Evolutionary conservation across 2,797 vertebrate species (phyloP), one percentile per base, ranked within the genome.

Genomic region (Rallus crepitans): DNA sequence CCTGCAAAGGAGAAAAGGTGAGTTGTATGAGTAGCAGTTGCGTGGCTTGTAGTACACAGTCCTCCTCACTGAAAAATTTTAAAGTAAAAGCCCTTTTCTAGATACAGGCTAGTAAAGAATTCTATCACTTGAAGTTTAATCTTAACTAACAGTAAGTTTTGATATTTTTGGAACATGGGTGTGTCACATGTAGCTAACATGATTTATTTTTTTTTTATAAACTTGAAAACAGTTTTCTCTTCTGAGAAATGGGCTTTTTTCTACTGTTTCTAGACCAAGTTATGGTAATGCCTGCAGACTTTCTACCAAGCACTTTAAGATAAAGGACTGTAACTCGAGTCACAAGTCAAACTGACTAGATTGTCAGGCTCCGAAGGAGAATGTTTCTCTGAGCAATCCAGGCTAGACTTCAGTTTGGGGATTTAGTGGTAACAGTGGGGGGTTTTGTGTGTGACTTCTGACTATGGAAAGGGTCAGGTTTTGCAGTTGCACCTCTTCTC

Each of bases 1-100:
- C 53, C 76, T 61, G 37, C 68, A 77, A 79, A 93, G 33, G 48
- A 89, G 45, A n/a, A 70, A 61, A 92, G 82, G 57, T 89, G 53
- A 83, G 76, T 57, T 56, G 9, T 52, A 10, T 4, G 11, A 84
- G 50, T 39, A 79, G 82, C 35, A 27, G 45, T 11, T 72, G 11
- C 16, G 15, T 70, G n/a, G 21, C 72, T 73, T 60, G 33, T 47
- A 53, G 57, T 45, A 13, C 12, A 3, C 4, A 12, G 42, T 52
- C 16, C 6, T 65, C 56, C 20, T 70, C 61, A 27, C 8, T n/a
- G 24, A 75, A 35, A 40, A 1, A 14, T 31, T 35, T 31, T 55
- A 70, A 25, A 75, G 31, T 57, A 55, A 83, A 93, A 82, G 5
- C 17, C 27, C 3, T 55, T 42, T 19, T 65, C 15, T 87, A 31